These are phyloP conservation scores for Tolypeutes matacus DNA, from an alignment of 2,797 vertebrate genomes.

Conservation along the genomic window DNA sequence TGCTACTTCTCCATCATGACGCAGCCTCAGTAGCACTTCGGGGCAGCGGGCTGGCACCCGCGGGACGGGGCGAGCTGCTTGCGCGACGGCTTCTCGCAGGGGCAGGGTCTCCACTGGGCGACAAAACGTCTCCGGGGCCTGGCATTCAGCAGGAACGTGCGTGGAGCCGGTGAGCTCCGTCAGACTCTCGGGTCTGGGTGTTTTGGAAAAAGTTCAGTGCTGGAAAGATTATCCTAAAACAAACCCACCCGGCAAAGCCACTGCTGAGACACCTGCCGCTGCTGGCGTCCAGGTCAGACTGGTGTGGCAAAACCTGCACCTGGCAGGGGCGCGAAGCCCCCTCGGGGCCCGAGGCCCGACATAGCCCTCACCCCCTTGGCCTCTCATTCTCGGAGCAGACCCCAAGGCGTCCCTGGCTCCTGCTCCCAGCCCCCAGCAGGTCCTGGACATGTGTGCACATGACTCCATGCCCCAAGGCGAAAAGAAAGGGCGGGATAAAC, in stretches of 20 bases:
- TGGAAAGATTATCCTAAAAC: slow-evolving; percentile 4
- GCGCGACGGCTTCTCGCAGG: not conserved
- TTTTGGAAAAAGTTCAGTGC: slow-evolving; percentile 27
- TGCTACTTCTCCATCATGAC: not conserved
- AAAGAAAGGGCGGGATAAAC: not conserved
- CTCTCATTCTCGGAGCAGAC: not conserved
- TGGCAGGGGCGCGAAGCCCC: not conserved
- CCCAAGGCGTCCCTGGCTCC: not conserved
- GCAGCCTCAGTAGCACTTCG: not conserved
- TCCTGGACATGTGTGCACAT: not conserved
- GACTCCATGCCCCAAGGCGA: not conserved
- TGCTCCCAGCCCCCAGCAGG: not conserved
- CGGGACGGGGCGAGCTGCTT: not conserved
- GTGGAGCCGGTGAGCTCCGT: not conserved
- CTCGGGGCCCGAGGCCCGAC: rapidly evolving
- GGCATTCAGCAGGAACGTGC: not conserved
- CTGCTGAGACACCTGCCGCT: not conserved
- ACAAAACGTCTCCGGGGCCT: not conserved
- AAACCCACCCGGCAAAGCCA: not conserved
- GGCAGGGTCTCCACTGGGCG: not conserved
- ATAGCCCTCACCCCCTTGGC: not conserved
- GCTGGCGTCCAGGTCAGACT: not conserved
- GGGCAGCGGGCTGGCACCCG: not conserved
- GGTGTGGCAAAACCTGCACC: not conserved
- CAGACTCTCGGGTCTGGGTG: not conserved